Evolutionary conservation across 2,797 vertebrate genomes (phyloP).

Genomic region (Paratrypauchen microcephalus): DNA sequence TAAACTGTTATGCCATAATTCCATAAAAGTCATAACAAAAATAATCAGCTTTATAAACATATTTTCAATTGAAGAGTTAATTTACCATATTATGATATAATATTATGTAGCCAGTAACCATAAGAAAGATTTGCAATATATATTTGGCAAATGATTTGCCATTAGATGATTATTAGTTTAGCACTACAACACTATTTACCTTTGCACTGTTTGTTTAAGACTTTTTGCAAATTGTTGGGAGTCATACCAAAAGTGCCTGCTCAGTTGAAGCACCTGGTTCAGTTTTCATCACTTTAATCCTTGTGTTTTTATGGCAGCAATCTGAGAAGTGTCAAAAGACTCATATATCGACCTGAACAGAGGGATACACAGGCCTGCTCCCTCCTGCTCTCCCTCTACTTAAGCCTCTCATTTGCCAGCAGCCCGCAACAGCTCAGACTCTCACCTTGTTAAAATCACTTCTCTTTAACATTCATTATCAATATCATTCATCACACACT

Average conservation of each 20-base stretch:
- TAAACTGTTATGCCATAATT: too few species aligned
- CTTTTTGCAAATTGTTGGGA: conserved; percentile 26
- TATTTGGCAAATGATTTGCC: too few species aligned
- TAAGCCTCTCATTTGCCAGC: conserved; percentile 39
- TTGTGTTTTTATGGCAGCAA: conserved; percentile 42
- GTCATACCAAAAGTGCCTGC: conserved; percentile 19
- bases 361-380: conserved; percentile 31
- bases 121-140: too few species aligned
- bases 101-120: too few species aligned
- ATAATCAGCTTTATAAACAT: too few species aligned
- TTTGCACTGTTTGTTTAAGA: not conserved
- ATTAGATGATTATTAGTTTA: conserved; percentile 7
- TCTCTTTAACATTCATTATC: conserved; percentile 46
- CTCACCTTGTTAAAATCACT: conserved; percentile 46
- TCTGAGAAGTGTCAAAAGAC: conserved; percentile 55
- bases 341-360: conserved; percentile 41
- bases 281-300: conserved; percentile 47
- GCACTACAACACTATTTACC: conserved; percentile 9
- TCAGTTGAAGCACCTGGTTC: conserved; percentile 41
- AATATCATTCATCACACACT: conserved; percentile 21
- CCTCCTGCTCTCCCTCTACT: conserved; percentile 35
- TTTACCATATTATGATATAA: too few species aligned
- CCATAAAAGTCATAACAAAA: too few species aligned
- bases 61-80: too few species aligned
- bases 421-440: conserved; percentile 28